Evolutionary conservation across 2,113 vertebrate genomes (phyloP).

Genomic region (Ochotona princeps): DNA sequence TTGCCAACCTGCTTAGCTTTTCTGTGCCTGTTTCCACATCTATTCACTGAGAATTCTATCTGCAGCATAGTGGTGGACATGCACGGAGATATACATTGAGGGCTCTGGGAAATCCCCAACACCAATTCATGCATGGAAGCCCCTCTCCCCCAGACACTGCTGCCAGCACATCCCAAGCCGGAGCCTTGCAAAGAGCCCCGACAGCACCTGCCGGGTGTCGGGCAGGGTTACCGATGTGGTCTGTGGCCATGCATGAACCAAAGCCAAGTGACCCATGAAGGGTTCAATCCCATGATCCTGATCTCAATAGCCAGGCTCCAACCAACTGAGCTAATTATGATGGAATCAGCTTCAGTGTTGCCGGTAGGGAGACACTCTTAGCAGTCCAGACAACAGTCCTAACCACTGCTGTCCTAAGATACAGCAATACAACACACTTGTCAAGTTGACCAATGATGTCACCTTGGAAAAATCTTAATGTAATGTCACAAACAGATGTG

Average conservation of each 20-base stretch:
- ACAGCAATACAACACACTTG: not conserved
- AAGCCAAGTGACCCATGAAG: slow-evolving; percentile 73
- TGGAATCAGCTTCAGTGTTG: slow-evolving; percentile 39
- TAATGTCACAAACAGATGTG: slow-evolving; percentile 61
- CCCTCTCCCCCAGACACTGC: not conserved
- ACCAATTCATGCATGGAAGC: not conserved
- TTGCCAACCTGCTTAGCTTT: not conserved
- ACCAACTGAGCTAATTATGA: slow-evolving; percentile 74
- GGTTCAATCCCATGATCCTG: slow-evolving; percentile 77
- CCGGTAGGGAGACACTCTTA: not conserved
- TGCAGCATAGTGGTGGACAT: not conserved
- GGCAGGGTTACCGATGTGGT: not conserved
- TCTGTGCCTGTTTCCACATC: slow-evolving; percentile 14
- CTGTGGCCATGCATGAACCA: slow-evolving; percentile 72
- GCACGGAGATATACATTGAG: not conserved
- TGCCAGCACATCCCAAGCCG: slow-evolving; percentile 21
- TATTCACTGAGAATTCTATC: not conserved
- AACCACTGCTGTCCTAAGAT: slow-evolving; percentile 5
- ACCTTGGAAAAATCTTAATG: slow-evolving; percentile 70
- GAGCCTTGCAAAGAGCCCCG: slow-evolving; percentile 36
- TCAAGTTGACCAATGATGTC: slow-evolving; percentile 51
- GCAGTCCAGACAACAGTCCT: slow-evolving; percentile 47
- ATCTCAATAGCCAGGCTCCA: slow-evolving; percentile 67
- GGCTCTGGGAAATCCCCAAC: not conserved
- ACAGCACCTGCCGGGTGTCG: slow-evolving; percentile 54